Base-by-base conservation (phyloP, 2,113 vertebrate genomes). In the Oncorhynchus tshawytscha region DNA sequence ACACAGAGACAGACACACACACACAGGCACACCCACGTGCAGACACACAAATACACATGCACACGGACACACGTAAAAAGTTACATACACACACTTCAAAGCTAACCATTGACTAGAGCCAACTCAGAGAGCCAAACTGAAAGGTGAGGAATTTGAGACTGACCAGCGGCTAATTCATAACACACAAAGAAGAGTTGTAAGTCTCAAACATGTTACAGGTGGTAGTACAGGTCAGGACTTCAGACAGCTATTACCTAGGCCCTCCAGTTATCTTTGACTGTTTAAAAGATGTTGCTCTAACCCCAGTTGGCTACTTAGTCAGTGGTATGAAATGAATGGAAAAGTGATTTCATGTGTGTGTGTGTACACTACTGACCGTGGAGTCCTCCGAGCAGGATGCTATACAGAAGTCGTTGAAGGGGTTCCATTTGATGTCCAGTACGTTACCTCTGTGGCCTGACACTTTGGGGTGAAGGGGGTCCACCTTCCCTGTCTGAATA, bases 381-480 rank as follows among this genome's bases (percentile, higher is more conserved):
- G 93, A 2, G 70, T 98, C 97, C 89, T 98, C 97, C 1, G 97
- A 98, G 88, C 95, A 95, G 0, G 97, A 98, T 27, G 97, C 97
- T 34, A 98, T 96, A 86, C 95, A 92, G 62, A 92, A 96, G 85
- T 98, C 97, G 76, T 97, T 86, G 74, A 98, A 98, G 0, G 97
- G 97, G 80, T 96, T 98, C 97, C 97, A 98, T 81, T 97, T 98
- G 91, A 98, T 88, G 73, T 98, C 97, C 74, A 98, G 81, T 77
- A 98, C 94, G 3, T 93, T 96, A 20, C 95, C 95, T 91, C 83
- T 94, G 91, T 98, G 97, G 16, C 97, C 96, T 3, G 95, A 96
- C 39, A 98, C 86, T 79, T 89, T 94, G 27, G 96, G 96, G 72
- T 96, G 94, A 84, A 94, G 94, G 6, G 96, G 96, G 71, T 97